Percentiles rank a stretch among this genome's conserved stretches.
Conservation (phyloP, 2,888 invertebrate species). For the Dicyrtoma fusca region DNA sequence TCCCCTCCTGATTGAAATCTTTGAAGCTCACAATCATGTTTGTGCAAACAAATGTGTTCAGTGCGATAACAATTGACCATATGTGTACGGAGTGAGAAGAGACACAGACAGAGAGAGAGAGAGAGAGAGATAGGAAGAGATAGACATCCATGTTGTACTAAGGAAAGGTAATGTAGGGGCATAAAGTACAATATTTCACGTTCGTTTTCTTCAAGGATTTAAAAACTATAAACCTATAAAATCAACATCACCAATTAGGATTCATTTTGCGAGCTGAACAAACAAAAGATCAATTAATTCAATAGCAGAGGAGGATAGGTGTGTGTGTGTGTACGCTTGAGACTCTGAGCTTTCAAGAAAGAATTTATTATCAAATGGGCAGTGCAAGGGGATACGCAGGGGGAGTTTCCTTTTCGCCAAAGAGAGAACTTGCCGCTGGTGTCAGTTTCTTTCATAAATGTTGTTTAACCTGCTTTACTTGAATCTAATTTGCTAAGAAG, state of each 20-base stretch:
- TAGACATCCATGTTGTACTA: too few relatives aligned
- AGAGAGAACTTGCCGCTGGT: constrained; percentile 34
- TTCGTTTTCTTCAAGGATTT: neutral
- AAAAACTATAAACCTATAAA: neutral
- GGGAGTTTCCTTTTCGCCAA: constrained; percentile 29
- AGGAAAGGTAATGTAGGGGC: neutral
- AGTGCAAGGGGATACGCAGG: constrained; percentile 2
- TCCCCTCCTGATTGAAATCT: neutral
- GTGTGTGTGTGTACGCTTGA: neutral
- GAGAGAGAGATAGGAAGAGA: neutral
- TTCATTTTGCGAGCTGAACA: neutral
- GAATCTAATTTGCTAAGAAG: constrained; percentile 31
- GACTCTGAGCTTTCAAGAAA: neutral
- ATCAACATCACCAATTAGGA: constrained; percentile 30
- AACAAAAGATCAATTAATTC: neutral
- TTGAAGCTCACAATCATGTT: too few relatives aligned
- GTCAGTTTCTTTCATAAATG: constrained; percentile 34
- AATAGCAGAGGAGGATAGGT: neutral
- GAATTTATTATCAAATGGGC: constrained; percentile 30
- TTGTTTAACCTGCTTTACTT: constrained; percentile 38
- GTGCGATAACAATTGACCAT: neutral
- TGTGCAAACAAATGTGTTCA: neutral
- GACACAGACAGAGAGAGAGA: neutral
- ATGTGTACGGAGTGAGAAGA: neutral
- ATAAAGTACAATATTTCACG: neutral